Conservation (phyloP, 1,140 invertebrate genomes). For the Diabrotica undecimpunctata region DNA sequence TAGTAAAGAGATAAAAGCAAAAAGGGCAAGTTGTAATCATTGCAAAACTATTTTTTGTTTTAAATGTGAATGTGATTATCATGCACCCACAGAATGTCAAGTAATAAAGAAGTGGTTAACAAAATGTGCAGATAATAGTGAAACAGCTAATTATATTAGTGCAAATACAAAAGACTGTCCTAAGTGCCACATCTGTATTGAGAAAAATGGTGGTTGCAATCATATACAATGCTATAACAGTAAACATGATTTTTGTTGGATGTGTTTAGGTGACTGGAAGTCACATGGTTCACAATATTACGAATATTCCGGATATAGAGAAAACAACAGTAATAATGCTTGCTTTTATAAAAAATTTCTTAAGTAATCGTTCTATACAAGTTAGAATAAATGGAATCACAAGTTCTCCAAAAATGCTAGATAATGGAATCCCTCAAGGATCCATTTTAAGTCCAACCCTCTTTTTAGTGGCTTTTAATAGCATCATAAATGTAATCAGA, state of each 20-base stretch:
- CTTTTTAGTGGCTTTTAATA: no score
- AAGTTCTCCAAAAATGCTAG: no score
- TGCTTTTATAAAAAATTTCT: no score
- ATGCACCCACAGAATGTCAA: conserved; percentile 95
- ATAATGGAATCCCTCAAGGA: no score
- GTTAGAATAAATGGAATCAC: no score
- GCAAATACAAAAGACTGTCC: conserved; percentile 98
- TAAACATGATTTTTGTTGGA: conserved; percentile 99
- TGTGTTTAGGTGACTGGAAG: conserved; percentile 98
- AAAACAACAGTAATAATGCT: no score
- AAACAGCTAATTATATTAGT: conserved; percentile 98
- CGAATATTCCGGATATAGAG: conserved; percentile 97
- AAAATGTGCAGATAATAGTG: conserved; percentile 98
- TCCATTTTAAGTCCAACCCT: no score
- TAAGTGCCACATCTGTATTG: conserved; percentile 98
- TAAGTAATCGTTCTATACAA: no score
- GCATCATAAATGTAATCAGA: no score
- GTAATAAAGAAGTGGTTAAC: conserved; percentile 97
- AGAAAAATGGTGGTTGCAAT: conserved; percentile 99
- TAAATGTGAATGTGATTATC: conserved; percentile 92
- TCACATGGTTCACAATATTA: conserved; percentile 98
- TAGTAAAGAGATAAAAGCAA: conserved; percentile 74
- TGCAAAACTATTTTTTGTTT: conserved; percentile 83
- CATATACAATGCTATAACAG: conserved; percentile 99
- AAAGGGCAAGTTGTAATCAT: conserved; percentile 70